Evolutionary conservation across 2,113 vertebrate species (phyloP).

Genomic region (Anguilla japonica): DNA sequence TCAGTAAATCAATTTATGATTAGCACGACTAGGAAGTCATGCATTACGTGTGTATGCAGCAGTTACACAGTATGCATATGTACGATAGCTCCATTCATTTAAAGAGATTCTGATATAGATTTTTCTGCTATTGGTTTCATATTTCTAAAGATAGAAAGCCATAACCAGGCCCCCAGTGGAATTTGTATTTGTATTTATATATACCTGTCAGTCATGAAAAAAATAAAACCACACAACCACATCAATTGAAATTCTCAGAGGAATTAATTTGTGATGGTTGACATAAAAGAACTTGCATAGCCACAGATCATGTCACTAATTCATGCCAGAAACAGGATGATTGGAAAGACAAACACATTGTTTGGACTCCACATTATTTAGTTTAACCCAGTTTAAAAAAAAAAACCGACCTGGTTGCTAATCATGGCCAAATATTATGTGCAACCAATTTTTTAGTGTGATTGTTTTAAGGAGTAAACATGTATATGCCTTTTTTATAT

Average conservation of each 20-base stretch:
- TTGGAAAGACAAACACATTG: no score
- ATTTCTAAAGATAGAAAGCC: neutral
- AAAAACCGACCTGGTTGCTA: no score
- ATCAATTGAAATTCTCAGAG: neutral
- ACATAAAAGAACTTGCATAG: neutral
- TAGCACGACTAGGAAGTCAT: neutral
- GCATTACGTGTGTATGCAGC: neutral
- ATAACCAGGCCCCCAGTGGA: neutral
- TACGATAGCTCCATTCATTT: neutral
- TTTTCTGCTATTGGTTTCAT: no score
- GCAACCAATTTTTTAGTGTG: no score
- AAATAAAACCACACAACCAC: neutral
- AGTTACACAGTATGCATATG: neutral
- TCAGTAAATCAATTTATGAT: neutral
- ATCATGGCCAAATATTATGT: no score
- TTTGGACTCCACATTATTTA: no score
- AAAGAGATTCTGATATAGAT: no score
- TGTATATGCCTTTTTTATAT: no score
- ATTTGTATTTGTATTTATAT: neutral
- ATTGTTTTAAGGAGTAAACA: no score
- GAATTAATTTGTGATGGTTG: neutral
- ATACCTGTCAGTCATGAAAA: neutral
- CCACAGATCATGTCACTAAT: neutral
- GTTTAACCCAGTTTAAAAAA: no score
- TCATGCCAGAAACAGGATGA: neutral